phyloP scores from a whole-genome alignment of 2,888 invertebrate genomes.

The Helleia helle region DNA sequence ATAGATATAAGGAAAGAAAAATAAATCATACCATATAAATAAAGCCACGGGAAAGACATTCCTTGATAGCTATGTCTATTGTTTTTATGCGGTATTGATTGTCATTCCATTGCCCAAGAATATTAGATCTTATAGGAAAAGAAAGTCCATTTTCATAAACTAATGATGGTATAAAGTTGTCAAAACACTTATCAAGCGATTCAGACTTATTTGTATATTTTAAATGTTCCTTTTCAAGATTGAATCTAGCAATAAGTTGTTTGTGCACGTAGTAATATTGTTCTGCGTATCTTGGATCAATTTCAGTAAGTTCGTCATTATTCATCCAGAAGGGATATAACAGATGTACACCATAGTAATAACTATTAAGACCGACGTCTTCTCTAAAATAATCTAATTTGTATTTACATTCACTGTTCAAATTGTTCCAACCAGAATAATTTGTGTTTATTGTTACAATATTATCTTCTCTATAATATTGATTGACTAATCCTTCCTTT shows the following conservation, averaged over 20 bases:
- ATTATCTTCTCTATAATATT: conserved; percentile 32
- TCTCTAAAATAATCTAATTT: conserved; percentile 77
- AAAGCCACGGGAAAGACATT: conserved; percentile 49
- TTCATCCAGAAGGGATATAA: conserved; percentile 76
- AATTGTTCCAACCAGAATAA: conserved; percentile 68
- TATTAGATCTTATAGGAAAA: conserved; percentile 44
- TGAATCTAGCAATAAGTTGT: conserved; percentile 47
- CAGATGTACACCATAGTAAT: conserved; percentile 71
- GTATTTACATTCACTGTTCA: conserved; percentile 56
- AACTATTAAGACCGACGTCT: conserved; percentile 75
- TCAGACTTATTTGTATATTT: conserved; percentile 20
- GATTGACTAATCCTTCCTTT: conserved; percentile 33
- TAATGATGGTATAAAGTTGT: conserved; percentile 44
- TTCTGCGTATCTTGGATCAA: conserved; percentile 48
- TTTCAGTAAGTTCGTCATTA: conserved; percentile 49
- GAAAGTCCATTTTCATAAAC: conserved; percentile 54
- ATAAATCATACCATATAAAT: conserved; percentile 43
- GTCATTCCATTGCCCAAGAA: conserved; percentile 33
- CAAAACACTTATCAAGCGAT: conserved; percentile 26
- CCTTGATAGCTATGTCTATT: conserved; percentile 51
- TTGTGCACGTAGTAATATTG: conserved; percentile 52
- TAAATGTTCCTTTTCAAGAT: conserved; percentile 46
- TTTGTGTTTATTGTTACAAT: conserved; percentile 45
- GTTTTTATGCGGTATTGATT: conserved; percentile 40
- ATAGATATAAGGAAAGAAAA: no score